Base-by-base conservation (phyloP, 2,797 vertebrate genomes). In the Coregonus suidteri region DNA sequence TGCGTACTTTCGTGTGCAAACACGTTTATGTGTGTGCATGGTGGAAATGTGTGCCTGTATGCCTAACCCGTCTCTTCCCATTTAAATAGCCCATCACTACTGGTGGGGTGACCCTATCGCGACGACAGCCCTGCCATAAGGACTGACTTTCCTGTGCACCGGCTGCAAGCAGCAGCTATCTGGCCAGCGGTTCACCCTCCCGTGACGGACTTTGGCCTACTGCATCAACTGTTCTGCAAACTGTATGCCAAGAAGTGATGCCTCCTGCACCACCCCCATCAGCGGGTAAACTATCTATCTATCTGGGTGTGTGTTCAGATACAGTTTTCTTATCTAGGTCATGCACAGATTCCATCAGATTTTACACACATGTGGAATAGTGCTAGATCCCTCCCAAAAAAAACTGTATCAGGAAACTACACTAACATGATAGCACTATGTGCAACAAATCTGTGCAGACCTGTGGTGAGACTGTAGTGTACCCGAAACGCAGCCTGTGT, bases 111-210 rank as follows among this genome's bases (percentile, higher is more conserved):
- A 99, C n/a, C 98, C 66, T 99, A 99, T 87, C 95, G 94, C 70
- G 98, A 99, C 65, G n/a, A n/a, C 97, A 99, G 91, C 98, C 98
- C 0, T 99, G 98, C 98, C 98, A 99, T 77, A 98, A 97, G 90
- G 98, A 99, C 86, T 99, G 98, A n/a, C n/a, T 85, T 99, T 99
- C 1, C 94, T 99, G 82, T 99, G 98, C 81, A 98, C 97, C 0
- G 96, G 95, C 79, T 99, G 98, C 93, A 98, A 98, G 90, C 96
- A 97, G 91, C 98, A 97, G 84, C 81, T 99, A 79, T 96, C 96
- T 0, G 98, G 98, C 69, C 98, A 99, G 91, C 96, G 96, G 75
- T 99, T 99, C 77, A 99, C n/a, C 98, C 30, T 98, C 98, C 14
- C 94, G 96, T 51, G 98, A 99, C 7, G n/a, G 97, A 99, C 86